Evolutionary conservation across 2,113 vertebrate species (phyloP), one percentile per base, ranked within the genome.

Genomic region (Natator depressus): DNA sequence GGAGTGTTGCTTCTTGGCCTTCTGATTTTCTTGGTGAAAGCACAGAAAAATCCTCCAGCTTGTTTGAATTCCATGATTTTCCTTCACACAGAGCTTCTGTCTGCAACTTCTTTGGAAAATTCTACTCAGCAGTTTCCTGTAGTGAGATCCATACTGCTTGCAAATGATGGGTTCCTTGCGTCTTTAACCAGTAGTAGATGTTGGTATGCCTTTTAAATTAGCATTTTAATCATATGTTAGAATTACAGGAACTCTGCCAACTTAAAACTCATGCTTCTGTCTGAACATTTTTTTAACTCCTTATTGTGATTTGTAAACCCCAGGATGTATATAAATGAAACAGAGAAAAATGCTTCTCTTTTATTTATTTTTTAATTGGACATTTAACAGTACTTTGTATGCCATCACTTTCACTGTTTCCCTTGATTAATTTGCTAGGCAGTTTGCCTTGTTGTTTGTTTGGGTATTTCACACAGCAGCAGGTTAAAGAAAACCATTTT

Each of bases 91-190:
- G 65, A 72, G 27, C 57, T 11, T 29, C 27, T 59, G 27, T 12
- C 57, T n/a, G 17, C 65, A 35, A 17, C n/a, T 72, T 38, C n/a
- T 72, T 20, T 14, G n/a, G 65, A 38, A 72, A 72, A 31, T n/a
- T n/a, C 16, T 38, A n/a, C 16, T 72, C 35, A 72, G 19, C 35
- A n/a, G 65, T n/a, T 72, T 72, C 13, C 78, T 79, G 53, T 89
- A 38, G 31, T 72, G 35, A 35, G 65, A 19, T 72, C 65, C 65
- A 50, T 51, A 47, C 69, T 57, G 53, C 35, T 72, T 72, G 65
- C 90, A 96, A 96, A 96, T 95, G 95, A 94, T 96, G 96, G 94
- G 96, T 95, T 91, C 96, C 62, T 96, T 88, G 89, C 90, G 96
- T 97, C 90, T 92, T 4, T 22, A 29, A 95, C 85, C 81, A 88